Evolutionary conservation across 1,140 invertebrate species (phyloP), one percentile per base, ranked within the genome.

Genomic region (Drosophila ercepeae): DNA sequence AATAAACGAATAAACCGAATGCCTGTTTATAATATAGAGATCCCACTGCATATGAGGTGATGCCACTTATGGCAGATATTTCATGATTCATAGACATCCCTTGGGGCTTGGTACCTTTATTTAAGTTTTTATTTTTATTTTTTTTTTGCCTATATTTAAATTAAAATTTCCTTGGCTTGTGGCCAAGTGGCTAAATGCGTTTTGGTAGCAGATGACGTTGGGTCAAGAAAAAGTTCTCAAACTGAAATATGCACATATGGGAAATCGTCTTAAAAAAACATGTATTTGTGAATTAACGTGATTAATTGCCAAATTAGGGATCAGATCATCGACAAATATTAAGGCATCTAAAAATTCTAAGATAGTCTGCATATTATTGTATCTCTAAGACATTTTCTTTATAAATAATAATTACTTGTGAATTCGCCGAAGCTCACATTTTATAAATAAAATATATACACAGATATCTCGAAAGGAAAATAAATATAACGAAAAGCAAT

Each of bases 171-270:
- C 61, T 69, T 82, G 78, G 78, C 51, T 32, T 45, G n/a, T 3
- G 16, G 57, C 78, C 78, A 82, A 82, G 23, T 57, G 74, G 45
- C 78, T 74, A 77, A 82, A 82, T 82, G 78, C 74, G 78, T 83
- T 82, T 82, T 74, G 57, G 78, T 50, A 29, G 58, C 52, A 52
- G 49, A 81, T 81, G 71, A 81, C 77, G 77, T 58, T 54, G 54
- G 32, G 36, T 34, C 29, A 42, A 53, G 32, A 50, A 23, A 59
- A n/a, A 41, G 23, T 50, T 52, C 46, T 34, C 21, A 44, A 27
- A 36, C 29, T 34, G 25, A 46, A 55, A 68, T n/a, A 44, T 11
- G 39, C 11, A 34, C 21, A 67, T 36, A 9, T 36, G 34, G 34
- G n/a, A 7, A 39, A 39, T 11, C 4, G 13, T 16, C 36, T 34